Conservation (phyloP, 2,113 vertebrate genomes). For the Muscicapa adusta region DNA sequence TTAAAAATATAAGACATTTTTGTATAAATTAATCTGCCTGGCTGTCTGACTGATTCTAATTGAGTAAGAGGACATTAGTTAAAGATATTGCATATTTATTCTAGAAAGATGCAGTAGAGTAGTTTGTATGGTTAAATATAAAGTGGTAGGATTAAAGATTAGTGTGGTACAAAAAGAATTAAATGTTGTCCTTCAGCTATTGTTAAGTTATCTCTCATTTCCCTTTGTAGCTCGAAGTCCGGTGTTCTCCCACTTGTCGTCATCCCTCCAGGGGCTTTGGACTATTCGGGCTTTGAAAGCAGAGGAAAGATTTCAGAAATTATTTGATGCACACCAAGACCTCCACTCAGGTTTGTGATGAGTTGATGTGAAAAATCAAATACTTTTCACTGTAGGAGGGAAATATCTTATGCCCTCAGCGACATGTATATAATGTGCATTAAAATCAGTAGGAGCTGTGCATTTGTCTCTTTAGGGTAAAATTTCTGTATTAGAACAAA, state of each 20-base stretch:
- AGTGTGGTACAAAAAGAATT: conserved; percentile 15
- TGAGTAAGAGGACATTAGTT: not conserved
- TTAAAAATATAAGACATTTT: not conserved
- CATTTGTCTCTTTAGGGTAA: conserved; percentile 35
- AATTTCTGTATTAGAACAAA: conserved; percentile 27
- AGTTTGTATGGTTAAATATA: not conserved
- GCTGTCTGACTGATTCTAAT: not conserved
- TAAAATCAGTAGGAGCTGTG: conserved; percentile 18
- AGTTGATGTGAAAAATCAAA: conserved; percentile 27
- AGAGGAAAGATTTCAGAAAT: conserved; percentile 85
- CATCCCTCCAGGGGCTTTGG: conserved; percentile 92
- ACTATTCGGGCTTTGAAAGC: conserved; percentile 89
- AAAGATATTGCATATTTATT: not conserved
- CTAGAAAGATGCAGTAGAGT: not conserved
- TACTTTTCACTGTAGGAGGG: not conserved
- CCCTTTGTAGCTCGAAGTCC: conserved; percentile 85
- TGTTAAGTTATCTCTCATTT: conserved; percentile 26
- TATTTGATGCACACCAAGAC: conserved; percentile 91
- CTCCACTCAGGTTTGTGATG: conserved; percentile 86
- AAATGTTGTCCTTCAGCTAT: conserved; percentile 8
- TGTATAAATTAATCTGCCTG: not conserved
- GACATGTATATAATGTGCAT: not conserved
- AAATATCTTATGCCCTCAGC: conserved; percentile 6
- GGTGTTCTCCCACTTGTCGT: conserved; percentile 92
- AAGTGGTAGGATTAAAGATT: conserved; percentile 23